Percentiles rank a stretch among this genome's conserved stretches.
Conservation (phyloP, 1,140 invertebrate genomes). For the Drosophila varians region DNA sequence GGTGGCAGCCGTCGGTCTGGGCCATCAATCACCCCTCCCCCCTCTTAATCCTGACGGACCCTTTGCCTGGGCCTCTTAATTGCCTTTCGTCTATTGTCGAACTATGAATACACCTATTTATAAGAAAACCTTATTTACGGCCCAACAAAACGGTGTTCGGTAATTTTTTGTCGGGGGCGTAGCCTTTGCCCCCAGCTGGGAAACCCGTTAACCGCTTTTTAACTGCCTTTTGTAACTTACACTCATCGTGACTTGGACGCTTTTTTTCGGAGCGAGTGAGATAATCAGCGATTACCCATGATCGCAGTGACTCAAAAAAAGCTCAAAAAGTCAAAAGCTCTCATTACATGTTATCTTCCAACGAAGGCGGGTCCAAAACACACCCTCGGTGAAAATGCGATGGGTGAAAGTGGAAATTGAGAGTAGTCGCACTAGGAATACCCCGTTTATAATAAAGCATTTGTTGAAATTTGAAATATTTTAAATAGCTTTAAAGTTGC, state of each 20-base stretch:
- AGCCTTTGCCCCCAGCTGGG: background rate
- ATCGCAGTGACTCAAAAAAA: constrained; percentile 19
- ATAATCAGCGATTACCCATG: background rate
- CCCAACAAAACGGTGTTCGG: constrained; percentile 11
- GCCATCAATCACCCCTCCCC: constrained; percentile 21
- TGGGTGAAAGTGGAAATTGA: background rate
- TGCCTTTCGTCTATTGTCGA: constrained; percentile 18
- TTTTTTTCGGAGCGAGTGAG: background rate
- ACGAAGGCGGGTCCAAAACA: constrained; percentile 27
- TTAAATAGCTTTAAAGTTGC: no score
- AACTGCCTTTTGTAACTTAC: background rate
- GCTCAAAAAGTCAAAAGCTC: constrained; percentile 17
- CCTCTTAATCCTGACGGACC: background rate
- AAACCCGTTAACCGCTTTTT: constrained; percentile 19
- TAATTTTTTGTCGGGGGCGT: background rate
- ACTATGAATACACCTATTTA: constrained; percentile 16
- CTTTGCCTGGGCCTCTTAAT: constrained; percentile 41
- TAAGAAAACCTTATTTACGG: constrained; percentile 34
- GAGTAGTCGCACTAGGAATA: background rate
- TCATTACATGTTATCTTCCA: constrained; percentile 41
- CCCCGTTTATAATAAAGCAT: background rate
- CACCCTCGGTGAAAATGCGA: constrained; percentile 12
- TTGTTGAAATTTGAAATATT: no score
- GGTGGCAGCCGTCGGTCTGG: constrained; percentile 5
- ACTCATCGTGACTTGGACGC: constrained; percentile 29